Base-by-base conservation (phyloP, 2,113 vertebrate species). In the Terrapene triunguis region DNA sequence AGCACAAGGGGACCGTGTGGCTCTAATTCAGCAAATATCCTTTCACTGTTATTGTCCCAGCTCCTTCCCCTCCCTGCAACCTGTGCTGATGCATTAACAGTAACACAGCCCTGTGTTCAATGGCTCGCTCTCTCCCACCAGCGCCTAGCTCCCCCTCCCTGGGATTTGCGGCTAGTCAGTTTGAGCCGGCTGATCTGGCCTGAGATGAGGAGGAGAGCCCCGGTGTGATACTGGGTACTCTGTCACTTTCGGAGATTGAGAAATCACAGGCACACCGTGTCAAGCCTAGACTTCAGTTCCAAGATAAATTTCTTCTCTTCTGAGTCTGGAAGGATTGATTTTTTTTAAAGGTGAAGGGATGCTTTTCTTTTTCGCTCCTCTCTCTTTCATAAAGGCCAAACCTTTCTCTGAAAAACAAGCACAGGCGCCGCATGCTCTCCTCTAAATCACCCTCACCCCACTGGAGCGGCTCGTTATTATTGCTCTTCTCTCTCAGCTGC, bases 61-160 rank as follows among this genome's bases (percentile, higher is more conserved):
- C 24, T 82, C 29, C n/a, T 19, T 35, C 16, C 19, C 65, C n/a
- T 69, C 17, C 32, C 3, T 69, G 35, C 65, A n/a, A n/a, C 74
- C 0, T 0, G 76, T 0, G 2, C 16, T 74, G 88, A 54, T 0
- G 19, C 55, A 19, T 1, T 5, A 0, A 5, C 55, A 19, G 1
- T 5, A 0, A 5, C 38, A 38, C 21, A 1, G 53, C 44, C 17
- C 91, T 38, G 35, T 69, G 32, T 69, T 69, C 59, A 29, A 80
- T 1, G 55, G 65, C 32, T 69, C 42, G 7, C 5, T 44, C 24
- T 42, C 72, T 44, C 42, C 8, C 11, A 62, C 87, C 8, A 50
- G 10, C 55, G 27, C 27, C 35, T 29, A 17, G 47, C 8, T 14
- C 29, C 9, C 7, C 29, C 3, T 35, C 35, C 35, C 72, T 1